phyloP scores from a whole-genome alignment of 2,888 invertebrate genomes.

The Melanostoma scalare region DNA sequence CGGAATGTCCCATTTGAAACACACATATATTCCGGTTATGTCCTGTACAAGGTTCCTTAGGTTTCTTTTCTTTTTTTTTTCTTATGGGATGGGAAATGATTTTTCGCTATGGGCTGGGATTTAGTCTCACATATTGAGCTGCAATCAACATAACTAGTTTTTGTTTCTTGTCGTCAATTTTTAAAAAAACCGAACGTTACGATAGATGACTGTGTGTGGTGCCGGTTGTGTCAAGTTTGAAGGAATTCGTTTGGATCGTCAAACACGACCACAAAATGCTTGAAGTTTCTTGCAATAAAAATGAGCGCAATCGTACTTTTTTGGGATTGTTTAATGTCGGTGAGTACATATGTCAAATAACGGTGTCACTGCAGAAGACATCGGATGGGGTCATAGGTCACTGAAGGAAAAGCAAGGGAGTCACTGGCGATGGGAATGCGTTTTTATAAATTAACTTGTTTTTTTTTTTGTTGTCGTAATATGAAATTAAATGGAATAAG shows the following conservation, averaged over 20 bases:
- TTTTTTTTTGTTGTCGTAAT: constrained; percentile 59
- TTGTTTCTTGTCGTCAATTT: not conserved
- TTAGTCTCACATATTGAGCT: constrained; percentile 45
- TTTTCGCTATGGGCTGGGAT: constrained; percentile 51
- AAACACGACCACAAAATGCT: constrained; percentile 68
- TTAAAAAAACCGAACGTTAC: constrained; percentile 21
- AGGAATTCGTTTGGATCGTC: constrained; percentile 45
- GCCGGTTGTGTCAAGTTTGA: constrained; percentile 52
- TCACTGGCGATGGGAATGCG: constrained; percentile 34
- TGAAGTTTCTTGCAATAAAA: constrained; percentile 39
- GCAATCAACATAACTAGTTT: constrained; percentile 67
- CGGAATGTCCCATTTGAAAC: constrained; percentile 56
- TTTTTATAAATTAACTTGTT: constrained; percentile 69
- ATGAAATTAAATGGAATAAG: constrained; percentile 32
- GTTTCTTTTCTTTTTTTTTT: not conserved
- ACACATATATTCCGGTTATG: constrained; percentile 56
- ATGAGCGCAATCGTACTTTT: constrained; percentile 26
- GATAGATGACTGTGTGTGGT: constrained; percentile 4
- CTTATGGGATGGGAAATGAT: constrained; percentile 55
- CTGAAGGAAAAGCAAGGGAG: constrained; percentile 3
- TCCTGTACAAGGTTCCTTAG: constrained; percentile 1
- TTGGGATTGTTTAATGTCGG: constrained; percentile 66
- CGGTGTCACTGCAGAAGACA: constrained; percentile 63
- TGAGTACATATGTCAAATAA: constrained; percentile 71
- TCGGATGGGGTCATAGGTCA: constrained; percentile 54